Evolutionary conservation across 1,140 invertebrate genomes (phyloP).

Genomic region (Drepana arcuata): DNA sequence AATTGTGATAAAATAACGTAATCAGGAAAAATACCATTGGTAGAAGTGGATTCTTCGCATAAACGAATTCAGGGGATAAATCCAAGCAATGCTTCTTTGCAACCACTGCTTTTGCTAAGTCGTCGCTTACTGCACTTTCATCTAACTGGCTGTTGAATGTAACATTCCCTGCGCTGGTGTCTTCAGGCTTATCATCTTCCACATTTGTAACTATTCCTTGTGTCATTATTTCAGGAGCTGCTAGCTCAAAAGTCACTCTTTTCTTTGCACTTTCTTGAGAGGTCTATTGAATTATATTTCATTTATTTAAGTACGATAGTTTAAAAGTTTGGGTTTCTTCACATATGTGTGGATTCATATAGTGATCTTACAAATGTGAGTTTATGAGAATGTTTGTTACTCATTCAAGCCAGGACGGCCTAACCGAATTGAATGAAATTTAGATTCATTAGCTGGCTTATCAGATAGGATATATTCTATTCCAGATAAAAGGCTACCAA

Average conservation of each 20-base stretch:
- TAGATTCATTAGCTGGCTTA: no score
- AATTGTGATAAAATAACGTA: neutral
- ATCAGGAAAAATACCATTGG: neutral
- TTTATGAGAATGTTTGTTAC: no score
- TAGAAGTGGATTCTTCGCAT: constrained; percentile 8
- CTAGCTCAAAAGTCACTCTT: constrained; percentile 29
- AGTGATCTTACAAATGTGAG: no score
- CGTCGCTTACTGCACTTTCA: constrained; percentile 23
- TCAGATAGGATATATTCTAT: no score
- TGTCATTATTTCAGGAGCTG: constrained; percentile 8
- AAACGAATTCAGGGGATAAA: constrained; percentile 48
- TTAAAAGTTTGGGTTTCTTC: no score
- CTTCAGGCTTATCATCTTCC: constrained; percentile 7
- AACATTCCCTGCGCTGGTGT: constrained; percentile 11
- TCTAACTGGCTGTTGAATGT: constrained; percentile 19
- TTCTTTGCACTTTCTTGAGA: constrained; percentile 23
- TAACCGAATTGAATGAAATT: no score
- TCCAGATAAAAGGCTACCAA: no score
- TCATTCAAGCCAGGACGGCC: no score
- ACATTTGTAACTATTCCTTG: constrained; percentile 12
- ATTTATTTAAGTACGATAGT: no score
- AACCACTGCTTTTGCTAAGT: constrained; percentile 37
- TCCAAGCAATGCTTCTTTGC: constrained; percentile 49
- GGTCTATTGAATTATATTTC: no score
- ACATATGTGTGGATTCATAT: no score